Evolutionary conservation across 2,113 vertebrate species (phyloP).

Genomic region (Melanostigma gelatinosum): DNA sequence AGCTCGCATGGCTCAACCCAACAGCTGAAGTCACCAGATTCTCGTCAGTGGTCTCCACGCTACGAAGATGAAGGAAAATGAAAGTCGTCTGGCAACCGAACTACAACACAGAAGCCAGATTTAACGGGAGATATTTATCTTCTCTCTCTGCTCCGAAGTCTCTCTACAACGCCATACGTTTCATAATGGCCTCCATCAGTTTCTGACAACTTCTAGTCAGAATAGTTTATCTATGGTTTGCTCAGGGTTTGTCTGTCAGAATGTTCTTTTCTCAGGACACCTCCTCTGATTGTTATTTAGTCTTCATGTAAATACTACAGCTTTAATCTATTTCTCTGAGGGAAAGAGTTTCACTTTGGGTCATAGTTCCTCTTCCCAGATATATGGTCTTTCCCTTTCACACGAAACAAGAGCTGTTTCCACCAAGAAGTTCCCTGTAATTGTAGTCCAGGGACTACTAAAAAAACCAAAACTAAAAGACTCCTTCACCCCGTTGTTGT

Average conservation of each 20-base stretch:
- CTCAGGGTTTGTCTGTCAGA: background rate
- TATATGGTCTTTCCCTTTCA: background rate
- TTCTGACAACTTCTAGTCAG: background rate
- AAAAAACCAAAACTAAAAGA: too few relatives aligned
- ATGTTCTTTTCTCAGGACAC: background rate
- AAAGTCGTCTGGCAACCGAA: conserved; percentile 70
- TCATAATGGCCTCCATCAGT: background rate
- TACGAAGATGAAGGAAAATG: conserved; percentile 66
- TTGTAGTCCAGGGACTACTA: background rate
- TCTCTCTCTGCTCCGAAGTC: conserved; percentile 41
- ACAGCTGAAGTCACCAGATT: conserved; percentile 57
- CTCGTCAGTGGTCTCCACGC: background rate
- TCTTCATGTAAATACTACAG: background rate
- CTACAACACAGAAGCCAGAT: conserved; percentile 75
- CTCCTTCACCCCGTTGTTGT: too few relatives aligned
- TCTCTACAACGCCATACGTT: background rate
- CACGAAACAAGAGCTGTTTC: background rate
- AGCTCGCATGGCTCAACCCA: conserved; percentile 41
- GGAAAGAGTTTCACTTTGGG: background rate
- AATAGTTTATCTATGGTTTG: background rate
- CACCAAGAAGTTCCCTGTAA: background rate
- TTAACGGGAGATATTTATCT: conserved; percentile 60
- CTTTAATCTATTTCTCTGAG: background rate
- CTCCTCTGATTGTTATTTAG: background rate
- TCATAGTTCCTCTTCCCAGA: background rate